Conservation (phyloP, 2,888 invertebrate genomes). For the Mantis religiosa region DNA sequence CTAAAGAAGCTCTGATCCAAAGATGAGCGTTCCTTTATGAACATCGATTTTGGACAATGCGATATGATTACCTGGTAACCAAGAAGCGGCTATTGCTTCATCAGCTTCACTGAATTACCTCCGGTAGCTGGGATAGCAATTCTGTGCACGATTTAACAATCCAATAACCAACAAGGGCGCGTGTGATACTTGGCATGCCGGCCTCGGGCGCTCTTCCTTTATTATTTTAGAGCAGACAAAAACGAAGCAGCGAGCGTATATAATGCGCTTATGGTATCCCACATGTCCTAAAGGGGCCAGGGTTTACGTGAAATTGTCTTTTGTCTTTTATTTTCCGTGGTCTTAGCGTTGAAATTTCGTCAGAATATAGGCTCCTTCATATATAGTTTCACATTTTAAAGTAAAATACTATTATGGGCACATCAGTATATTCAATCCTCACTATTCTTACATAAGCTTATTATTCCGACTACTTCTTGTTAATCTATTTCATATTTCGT, state of each 20-base stretch:
- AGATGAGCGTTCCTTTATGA: not conserved
- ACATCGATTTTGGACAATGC: not conserved
- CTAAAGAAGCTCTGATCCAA: too few species aligned
- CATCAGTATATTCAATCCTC: too few species aligned
- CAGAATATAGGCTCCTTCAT: too few species aligned
- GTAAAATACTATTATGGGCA: too few species aligned
- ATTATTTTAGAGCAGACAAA: slow-evolving; percentile 14
- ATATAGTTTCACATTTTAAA: too few species aligned
- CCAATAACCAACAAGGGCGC: slow-evolving; percentile 1
- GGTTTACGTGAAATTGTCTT: not conserved
- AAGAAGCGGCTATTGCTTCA: not conserved
- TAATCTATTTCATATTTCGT: too few species aligned
- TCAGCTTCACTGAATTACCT: not conserved
- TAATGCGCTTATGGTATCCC: not conserved
- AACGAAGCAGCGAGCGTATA: not conserved
- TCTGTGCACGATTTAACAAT: slow-evolving; percentile 6
- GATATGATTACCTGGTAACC: not conserved
- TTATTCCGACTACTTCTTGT: too few species aligned
- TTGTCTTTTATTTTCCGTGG: not conserved
- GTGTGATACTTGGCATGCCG: not conserved
- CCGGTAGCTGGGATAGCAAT: not conserved
- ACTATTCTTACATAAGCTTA: too few species aligned
- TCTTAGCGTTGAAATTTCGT: too few species aligned
- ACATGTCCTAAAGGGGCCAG: not conserved
- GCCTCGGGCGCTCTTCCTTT: slow-evolving; percentile 2